Percentiles rank a stretch among this genome's conserved stretches.
phyloP scores from a whole-genome alignment of 1,140 invertebrate genomes.

The Choristoneura fumiferana region DNA sequence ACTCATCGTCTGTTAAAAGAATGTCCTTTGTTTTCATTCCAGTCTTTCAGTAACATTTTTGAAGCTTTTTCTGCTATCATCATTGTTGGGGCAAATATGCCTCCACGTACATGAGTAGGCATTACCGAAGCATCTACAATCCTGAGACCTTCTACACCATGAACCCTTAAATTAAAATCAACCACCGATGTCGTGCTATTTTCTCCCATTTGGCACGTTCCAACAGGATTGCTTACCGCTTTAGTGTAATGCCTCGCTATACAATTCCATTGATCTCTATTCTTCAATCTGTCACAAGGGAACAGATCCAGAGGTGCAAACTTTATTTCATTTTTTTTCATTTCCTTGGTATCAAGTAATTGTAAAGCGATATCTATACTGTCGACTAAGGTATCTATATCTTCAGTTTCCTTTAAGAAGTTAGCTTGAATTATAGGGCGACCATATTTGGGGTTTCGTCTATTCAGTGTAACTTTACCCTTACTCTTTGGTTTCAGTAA shows the following conservation, averaged over 20 bases:
- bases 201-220: slow-evolving; percentile 81
- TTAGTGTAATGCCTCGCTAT: slow-evolving; percentile 83
- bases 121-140: slow-evolving; percentile 77
- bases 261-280: slow-evolving; percentile 82
- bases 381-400: slow-evolving; percentile 88
- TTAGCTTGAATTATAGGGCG: slow-evolving; percentile 95
- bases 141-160: slow-evolving; percentile 70
- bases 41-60: slow-evolving; percentile 63
- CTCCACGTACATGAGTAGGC: slow-evolving; percentile 72
- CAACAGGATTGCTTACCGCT: slow-evolving; percentile 79
- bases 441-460: slow-evolving; percentile 88
- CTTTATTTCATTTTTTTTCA: slow-evolving; percentile 65
- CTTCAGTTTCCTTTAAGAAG: slow-evolving; percentile 89
- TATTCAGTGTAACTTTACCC: slow-evolving; percentile 88
- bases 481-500: slow-evolving; percentile 88
- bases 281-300: slow-evolving; percentile 65
- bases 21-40: slow-evolving; percentile 64
- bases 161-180: slow-evolving; percentile 72
- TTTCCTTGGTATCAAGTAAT: slow-evolving; percentile 63
- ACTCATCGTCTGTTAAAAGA: slow-evolving; percentile 41
- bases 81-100: slow-evolving; percentile 73
- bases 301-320: slow-evolving; percentile 68
- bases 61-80: slow-evolving; percentile 79
- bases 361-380: slow-evolving; percentile 86
- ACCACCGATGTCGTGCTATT: slow-evolving; percentile 78